phyloP scores from a whole-genome alignment of 2,888 invertebrate genomes.

The Catocala fraxini region DNA sequence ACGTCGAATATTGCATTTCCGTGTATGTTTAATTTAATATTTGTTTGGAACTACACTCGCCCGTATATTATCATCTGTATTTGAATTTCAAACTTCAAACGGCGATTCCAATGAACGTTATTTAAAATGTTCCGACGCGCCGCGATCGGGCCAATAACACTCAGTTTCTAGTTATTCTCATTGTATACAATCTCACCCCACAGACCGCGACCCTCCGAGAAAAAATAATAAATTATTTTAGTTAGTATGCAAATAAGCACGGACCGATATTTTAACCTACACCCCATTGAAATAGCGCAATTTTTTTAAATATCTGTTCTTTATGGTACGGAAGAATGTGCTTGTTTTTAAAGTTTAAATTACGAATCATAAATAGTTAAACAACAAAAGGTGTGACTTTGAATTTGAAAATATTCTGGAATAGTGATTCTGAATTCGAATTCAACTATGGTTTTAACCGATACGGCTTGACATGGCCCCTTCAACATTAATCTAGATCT shows the following conservation, averaged over 20 bases:
- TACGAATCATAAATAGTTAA: slow-evolving; percentile 45
- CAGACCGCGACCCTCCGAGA: slow-evolving; percentile 77
- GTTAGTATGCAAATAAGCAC: slow-evolving; percentile 87
- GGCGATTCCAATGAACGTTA: slow-evolving; percentile 66
- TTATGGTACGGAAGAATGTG: slow-evolving; percentile 74
- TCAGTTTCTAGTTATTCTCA: slow-evolving; percentile 82
- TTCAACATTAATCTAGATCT: slow-evolving; percentile 79
- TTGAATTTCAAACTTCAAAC: slow-evolving; percentile 64
- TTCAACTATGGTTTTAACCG: slow-evolving; percentile 52
- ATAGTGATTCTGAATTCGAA: slow-evolving; percentile 47
- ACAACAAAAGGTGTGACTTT: slow-evolving; percentile 16
- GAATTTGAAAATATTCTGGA: slow-evolving; percentile 32
- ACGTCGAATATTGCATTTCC: slow-evolving; percentile 83
- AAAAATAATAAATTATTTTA: slow-evolving; percentile 88
- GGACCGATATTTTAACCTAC: slow-evolving; percentile 85
- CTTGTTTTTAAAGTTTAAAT: slow-evolving; percentile 49
- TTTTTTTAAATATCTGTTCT: slow-evolving; percentile 77
- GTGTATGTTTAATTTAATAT: slow-evolving; percentile 78
- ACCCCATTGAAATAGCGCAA: slow-evolving; percentile 79
- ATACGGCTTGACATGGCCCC: slow-evolving; percentile 59
- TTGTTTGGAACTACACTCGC: slow-evolving; percentile 69
- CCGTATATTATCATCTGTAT: slow-evolving; percentile 62
- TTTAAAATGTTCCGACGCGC: slow-evolving; percentile 66
- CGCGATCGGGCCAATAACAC: slow-evolving; percentile 83
- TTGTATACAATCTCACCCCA: slow-evolving; percentile 80